phyloP scores from a whole-genome alignment of 2,113 vertebrate genomes.

The Zapornia atra region DNA sequence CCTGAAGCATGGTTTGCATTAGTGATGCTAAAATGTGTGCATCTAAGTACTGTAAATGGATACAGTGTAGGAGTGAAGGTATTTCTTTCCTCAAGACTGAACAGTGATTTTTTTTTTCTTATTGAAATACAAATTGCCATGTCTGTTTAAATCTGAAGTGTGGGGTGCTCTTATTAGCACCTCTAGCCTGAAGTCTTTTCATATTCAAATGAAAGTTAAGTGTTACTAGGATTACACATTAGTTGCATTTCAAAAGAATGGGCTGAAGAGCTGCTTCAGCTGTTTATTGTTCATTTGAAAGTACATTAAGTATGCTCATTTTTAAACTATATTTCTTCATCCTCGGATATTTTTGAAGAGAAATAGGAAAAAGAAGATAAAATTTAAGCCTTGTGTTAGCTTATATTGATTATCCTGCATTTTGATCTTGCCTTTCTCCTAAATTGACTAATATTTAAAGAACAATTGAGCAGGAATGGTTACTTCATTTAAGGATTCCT shows the following conservation, averaged over 20 bases:
- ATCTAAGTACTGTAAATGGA: slow-evolving; percentile 14
- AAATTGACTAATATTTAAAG: not conserved
- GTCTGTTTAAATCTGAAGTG: slow-evolving; percentile 30
- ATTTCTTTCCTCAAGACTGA: slow-evolving; percentile 38
- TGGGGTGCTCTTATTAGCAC: slow-evolving; percentile 50
- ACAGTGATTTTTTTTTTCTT: not conserved
- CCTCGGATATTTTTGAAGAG: not conserved
- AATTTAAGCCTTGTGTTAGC: not conserved
- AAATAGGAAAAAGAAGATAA: not conserved
- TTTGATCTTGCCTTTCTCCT: not conserved
- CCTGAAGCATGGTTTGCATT: slow-evolving; percentile 39
- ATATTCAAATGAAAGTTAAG: slow-evolving; percentile 71
- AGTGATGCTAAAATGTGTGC: slow-evolving; percentile 39
- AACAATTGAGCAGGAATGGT: not conserved
- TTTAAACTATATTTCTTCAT: slow-evolving; percentile 25
- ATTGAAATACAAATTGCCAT: slow-evolving; percentile 66
- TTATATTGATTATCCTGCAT: not conserved
- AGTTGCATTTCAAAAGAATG: not conserved
- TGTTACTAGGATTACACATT: slow-evolving; percentile 21
- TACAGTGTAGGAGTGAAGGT: slow-evolving; percentile 40
- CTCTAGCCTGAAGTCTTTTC: slow-evolving; percentile 60
- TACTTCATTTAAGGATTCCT: not conserved
- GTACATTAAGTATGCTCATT: not conserved
- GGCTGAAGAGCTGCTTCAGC: not conserved
- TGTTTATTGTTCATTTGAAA: slow-evolving; percentile 24